A percentile compares a stretch with the other conserved stretches of the same genome.
Evolutionary conservation across 2,888 invertebrate species (phyloP).

Genomic region (Melanargia galathea): DNA sequence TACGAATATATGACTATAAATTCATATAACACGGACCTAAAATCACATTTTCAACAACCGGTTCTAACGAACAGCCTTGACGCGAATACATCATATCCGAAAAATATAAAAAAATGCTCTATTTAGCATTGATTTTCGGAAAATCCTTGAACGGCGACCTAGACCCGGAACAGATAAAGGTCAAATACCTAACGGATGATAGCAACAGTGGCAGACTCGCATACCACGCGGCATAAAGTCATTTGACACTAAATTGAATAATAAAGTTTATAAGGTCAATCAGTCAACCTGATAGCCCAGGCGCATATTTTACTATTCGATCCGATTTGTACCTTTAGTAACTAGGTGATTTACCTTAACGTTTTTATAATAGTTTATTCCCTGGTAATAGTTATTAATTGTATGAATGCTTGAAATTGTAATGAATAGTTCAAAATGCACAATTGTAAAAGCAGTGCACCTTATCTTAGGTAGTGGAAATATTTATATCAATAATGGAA

Average conservation of each 20-base stretch:
- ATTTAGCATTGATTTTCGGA: slow-evolving; percentile 38
- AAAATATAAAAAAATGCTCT: slow-evolving; percentile 37
- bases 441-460: too few species aligned
- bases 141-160: slow-evolving; percentile 41
- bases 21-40: slow-evolving; percentile 20
- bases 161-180: slow-evolving; percentile 44
- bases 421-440: too few species aligned
- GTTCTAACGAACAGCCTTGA: slow-evolving; percentile 20
- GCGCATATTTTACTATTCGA: background rate
- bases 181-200: slow-evolving; percentile 33
- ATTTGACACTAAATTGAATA: slow-evolving; percentile 21
- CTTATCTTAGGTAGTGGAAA: too few species aligned
- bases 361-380: too few species aligned
- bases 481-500: too few species aligned
- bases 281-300: slow-evolving; percentile 18
- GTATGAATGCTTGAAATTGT: too few species aligned
- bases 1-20: slow-evolving; percentile 8
- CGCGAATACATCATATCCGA: slow-evolving; percentile 27
- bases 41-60: slow-evolving; percentile 25
- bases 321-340: background rate
- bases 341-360: too few species aligned
- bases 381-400: too few species aligned
- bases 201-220: slow-evolving; percentile 31
- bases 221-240: slow-evolving; percentile 32
- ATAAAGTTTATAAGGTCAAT: slow-evolving; percentile 11